Base-by-base conservation (phyloP, 2,113 vertebrate genomes). In the Aspidoscelis tigris region DNA sequence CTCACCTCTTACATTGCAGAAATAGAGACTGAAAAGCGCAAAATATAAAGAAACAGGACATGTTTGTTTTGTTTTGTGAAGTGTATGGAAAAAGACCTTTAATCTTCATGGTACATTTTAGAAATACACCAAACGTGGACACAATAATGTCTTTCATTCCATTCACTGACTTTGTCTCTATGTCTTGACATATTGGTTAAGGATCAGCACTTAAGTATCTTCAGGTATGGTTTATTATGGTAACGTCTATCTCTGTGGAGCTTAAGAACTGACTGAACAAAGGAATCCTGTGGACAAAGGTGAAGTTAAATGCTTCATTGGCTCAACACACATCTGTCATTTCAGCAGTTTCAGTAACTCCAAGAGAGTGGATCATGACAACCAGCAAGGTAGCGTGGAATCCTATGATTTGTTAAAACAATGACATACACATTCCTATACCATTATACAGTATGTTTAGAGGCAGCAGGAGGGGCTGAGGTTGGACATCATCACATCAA, bases 261-360 rank as follows among this genome's bases (percentile, higher is more conserved):
- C 21, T 2, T 18, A 85, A 90, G 61, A 73, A 3, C 26, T 12
- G 72, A 85, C 84, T 75, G 88, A 33, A 70, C 74, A 44, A 22
- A 88, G 33, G 43, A 55, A 76, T 87, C 80, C 76, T 64, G 81
- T 68, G 81, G 39, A 44, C 66, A 88, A 72, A 70, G 16, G 22
- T 12, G 41, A 9, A 71, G 80, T 88, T 78, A 82, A 83, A 73
- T 71, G 81, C 9, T 84, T 64, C n/a, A 82, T 50, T 47, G 26
- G 80, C 82, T n/a, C 41, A 84, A 73, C 43, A 53, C 20, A 69
- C 26, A 33, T 8, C 47, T 86, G 81, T 86, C 47, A 71, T 55
- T 73, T 33, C 11, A 58, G 76, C 53, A 83, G 76, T 85, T 87
- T 75, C 70, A 87, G 53, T 33, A 47, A 24, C 7, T 79, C 87